These are phyloP conservation scores for Sebastes schlegelii DNA, from an alignment of 2,113 vertebrate species.

Conservation along the genomic window DNA sequence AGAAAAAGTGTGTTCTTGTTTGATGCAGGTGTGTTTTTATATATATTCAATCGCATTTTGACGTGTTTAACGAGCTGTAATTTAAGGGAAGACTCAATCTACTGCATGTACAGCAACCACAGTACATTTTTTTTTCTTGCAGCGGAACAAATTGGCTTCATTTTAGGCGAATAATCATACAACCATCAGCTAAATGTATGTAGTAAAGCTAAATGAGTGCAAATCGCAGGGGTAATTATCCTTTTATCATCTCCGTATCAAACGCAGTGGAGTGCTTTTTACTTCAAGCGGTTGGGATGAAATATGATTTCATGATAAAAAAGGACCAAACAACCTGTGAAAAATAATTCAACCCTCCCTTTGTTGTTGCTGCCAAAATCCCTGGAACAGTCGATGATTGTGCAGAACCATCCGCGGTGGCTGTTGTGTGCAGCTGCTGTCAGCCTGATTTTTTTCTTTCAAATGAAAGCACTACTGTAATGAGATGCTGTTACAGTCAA, in stretches of 20 bases:
- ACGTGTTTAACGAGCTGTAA: background rate
- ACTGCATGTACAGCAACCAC: background rate
- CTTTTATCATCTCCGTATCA: constrained; percentile 59
- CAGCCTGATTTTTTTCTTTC: constrained; percentile 2
- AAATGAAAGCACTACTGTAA: constrained; percentile 38
- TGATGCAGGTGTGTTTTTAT: constrained; percentile 13
- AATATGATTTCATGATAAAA: constrained; percentile 11
- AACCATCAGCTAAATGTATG: constrained; percentile 7
- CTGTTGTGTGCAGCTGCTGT: constrained; percentile 35
- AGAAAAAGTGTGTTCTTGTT: background rate
- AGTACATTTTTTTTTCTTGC: background rate
- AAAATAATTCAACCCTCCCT: constrained; percentile 25
- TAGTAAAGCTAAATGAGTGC: constrained; percentile 21
- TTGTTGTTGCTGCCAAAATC: constrained; percentile 39
- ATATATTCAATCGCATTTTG: background rate
- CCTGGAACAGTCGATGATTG: background rate
- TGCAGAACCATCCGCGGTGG: background rate
- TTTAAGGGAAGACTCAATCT: background rate
- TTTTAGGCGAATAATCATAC: background rate
- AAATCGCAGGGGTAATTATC: constrained; percentile 39
- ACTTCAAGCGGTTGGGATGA: constrained; percentile 12
- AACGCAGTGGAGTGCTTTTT: constrained; percentile 16
- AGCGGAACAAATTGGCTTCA: background rate
- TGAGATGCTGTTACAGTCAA: constrained; percentile 64
- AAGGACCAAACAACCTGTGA: constrained; percentile 37